Conservation (phyloP, 2,888 invertebrate genomes). For the Pantelozetes paolii region DNA sequence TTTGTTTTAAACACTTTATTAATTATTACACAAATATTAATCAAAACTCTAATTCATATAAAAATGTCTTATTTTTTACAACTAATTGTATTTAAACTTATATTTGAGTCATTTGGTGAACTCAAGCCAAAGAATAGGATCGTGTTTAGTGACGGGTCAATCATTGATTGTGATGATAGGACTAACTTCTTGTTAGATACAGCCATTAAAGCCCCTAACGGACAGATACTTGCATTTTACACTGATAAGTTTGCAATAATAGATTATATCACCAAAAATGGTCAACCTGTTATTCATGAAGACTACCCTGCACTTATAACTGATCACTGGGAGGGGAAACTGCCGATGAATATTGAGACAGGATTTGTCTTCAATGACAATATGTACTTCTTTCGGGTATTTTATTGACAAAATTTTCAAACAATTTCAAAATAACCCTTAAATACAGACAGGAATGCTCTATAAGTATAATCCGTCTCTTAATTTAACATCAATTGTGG, state of each 20-base stretch:
- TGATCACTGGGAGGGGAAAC: too few species aligned
- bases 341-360: neutral
- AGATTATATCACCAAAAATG: neutral
- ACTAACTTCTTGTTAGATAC: neutral
- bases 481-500: neutral
- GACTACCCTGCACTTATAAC: too few species aligned
- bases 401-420: neutral
- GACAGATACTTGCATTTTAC: neutral
- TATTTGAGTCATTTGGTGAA: too few species aligned
- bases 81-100: neutral
- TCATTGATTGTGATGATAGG: neutral
- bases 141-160: too few species aligned
- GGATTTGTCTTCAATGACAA: neutral
- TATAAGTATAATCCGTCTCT: neutral
- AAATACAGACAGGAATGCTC: neutral
- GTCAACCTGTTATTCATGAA: neutral
- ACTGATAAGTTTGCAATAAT: neutral
- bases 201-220: neutral
- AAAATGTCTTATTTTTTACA: too few species aligned
- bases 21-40: too few species aligned
- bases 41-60: too few species aligned
- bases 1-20: too few species aligned
- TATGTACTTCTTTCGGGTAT: neutral
- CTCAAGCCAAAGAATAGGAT: too few species aligned
- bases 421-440: neutral